Conservation (phyloP, 2,888 invertebrate species). For the Ormyrus labotus region DNA sequence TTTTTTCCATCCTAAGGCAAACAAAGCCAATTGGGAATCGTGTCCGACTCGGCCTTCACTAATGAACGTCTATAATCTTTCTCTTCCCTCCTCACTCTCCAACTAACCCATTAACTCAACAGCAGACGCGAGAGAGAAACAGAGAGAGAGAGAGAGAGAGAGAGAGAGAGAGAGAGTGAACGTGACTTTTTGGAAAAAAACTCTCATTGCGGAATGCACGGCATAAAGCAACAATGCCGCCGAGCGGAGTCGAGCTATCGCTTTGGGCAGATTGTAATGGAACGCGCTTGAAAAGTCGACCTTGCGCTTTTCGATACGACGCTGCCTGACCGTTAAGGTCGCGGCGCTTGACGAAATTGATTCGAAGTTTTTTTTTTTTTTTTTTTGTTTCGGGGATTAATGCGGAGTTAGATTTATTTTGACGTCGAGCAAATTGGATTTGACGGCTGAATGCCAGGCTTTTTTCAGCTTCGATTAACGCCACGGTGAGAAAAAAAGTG, state of each 20-base stretch:
- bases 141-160: background rate
- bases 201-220: conserved; percentile 32
- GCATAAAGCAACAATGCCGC: conserved; percentile 18
- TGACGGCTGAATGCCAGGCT: too few relatives aligned
- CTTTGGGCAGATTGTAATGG: conserved; percentile 22
- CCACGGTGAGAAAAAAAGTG: too few relatives aligned
- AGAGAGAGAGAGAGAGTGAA: conserved; percentile 14
- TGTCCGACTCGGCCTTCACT: conserved; percentile 53
- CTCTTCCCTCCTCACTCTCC: background rate
- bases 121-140: background rate
- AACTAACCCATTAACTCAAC: conserved; percentile 35
- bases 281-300: conserved; percentile 28
- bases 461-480: too few relatives aligned
- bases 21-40: conserved; percentile 50
- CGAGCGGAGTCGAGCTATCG: background rate
- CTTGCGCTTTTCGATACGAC: conserved; percentile 34
- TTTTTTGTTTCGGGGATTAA: too few relatives aligned
- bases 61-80: conserved; percentile 49
- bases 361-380: background rate
- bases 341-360: background rate
- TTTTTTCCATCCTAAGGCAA: conserved; percentile 10
- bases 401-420: background rate
- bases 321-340: background rate
- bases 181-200: conserved; percentile 49
- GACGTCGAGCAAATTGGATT: background rate